Percentiles rank a stretch among this genome's conserved stretches.
phyloP scores from a whole-genome alignment of 2,888 invertebrate genomes.

The Labia minor region DNA sequence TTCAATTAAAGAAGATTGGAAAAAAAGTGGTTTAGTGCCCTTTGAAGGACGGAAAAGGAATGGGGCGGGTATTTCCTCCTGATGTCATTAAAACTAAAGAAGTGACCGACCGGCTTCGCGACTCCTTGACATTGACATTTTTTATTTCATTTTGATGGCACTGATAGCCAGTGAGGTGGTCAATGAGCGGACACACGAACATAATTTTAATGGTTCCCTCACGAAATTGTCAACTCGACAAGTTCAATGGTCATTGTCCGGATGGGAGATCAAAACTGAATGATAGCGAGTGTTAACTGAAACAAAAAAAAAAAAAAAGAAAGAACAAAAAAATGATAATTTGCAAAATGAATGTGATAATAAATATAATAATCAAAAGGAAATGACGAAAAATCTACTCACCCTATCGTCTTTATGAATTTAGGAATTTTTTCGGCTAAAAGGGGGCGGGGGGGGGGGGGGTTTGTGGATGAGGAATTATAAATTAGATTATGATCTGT shows the following conservation, averaged over 20 bases:
- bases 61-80: background rate
- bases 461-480: no score
- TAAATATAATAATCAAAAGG: background rate
- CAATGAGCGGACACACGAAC: background rate
- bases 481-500: no score
- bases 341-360: background rate
- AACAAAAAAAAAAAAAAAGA: background rate
- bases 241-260: slow-evolving; percentile 13
- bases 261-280: background rate
- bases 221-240: background rate
- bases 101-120: slow-evolving; percentile 13
- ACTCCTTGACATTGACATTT: slow-evolving; percentile 7
- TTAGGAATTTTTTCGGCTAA: no score
- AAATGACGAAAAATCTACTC: background rate
- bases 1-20: background rate
- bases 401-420: no score
- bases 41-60: background rate
- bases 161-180: background rate
- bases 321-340: background rate
- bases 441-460: no score
- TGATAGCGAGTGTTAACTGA: no score
- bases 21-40: slow-evolving; percentile 3
- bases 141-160: background rate
- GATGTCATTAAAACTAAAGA: background rate
- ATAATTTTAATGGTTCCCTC: background rate